Evolutionary conservation across 2,888 invertebrate genomes (phyloP).

Genomic region (Heliconius cydno): DNA sequence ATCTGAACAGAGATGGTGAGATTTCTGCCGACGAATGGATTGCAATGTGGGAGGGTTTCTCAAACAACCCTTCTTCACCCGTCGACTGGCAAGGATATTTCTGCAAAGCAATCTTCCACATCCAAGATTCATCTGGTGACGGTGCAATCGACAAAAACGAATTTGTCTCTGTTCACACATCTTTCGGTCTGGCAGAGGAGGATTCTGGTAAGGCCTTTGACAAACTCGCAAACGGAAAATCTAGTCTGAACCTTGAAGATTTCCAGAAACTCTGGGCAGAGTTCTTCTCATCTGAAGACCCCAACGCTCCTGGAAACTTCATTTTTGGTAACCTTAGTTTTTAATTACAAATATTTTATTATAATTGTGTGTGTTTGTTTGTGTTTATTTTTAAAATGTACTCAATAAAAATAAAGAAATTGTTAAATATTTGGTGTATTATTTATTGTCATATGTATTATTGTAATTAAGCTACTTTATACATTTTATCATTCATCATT

Average conservation of each 20-base stretch:
- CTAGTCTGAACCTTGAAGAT: slow-evolving; percentile 88
- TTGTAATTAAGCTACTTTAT: neutral
- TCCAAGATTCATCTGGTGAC: slow-evolving; percentile 93
- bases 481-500: slow-evolving; percentile 9
- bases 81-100: slow-evolving; percentile 93
- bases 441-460: neutral
- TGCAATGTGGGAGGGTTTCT: slow-evolving; percentile 91
- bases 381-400: slow-evolving; percentile 29
- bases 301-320: slow-evolving; percentile 90
- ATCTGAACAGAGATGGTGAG: slow-evolving; percentile 92
- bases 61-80: slow-evolving; percentile 88
- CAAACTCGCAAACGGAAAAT: slow-evolving; percentile 89
- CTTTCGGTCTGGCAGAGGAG: slow-evolving; percentile 88
- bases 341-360: slow-evolving; percentile 70
- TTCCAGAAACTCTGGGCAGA: slow-evolving; percentile 92
- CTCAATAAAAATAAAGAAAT: slow-evolving; percentile 9
- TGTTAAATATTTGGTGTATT: slow-evolving; percentile 8
- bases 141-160: slow-evolving; percentile 89
- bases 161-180: slow-evolving; percentile 90
- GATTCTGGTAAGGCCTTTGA: slow-evolving; percentile 90
- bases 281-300: slow-evolving; percentile 92
- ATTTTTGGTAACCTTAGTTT: slow-evolving; percentile 92
- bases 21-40: slow-evolving; percentile 95
- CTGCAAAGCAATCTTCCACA: slow-evolving; percentile 93
- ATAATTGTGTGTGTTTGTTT: slow-evolving; percentile 20